phyloP scores from a whole-genome alignment of 2,888 invertebrate genomes.

The Caenorhabditis sp. region DNA sequence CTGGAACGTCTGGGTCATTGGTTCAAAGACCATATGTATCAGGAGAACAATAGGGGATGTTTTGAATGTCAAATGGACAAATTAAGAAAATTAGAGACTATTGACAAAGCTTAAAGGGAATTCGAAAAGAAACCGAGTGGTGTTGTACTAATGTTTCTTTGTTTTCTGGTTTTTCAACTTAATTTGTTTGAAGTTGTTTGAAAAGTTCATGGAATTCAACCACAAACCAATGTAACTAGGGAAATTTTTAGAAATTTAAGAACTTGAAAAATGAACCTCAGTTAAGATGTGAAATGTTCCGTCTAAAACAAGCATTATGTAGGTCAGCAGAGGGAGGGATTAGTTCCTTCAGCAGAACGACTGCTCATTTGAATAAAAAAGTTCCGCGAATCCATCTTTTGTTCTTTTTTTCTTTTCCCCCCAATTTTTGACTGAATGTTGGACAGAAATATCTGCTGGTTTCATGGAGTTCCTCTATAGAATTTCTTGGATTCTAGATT shows the following conservation, averaged over 20 bases:
- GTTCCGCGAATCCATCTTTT: conserved; percentile 7
- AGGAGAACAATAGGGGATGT: neutral
- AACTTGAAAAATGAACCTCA: no score
- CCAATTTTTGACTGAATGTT: neutral
- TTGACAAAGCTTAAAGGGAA: neutral
- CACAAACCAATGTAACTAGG: no score
- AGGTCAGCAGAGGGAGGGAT: neutral
- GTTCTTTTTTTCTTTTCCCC: neutral
- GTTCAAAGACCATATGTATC: neutral
- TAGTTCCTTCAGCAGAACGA: neutral
- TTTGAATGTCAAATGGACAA: neutral
- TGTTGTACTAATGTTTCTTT: neutral
- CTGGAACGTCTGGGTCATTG: neutral
- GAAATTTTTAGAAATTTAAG: no score
- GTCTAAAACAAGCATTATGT: no score
- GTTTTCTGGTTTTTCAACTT: neutral
- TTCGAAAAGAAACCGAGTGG: neutral
- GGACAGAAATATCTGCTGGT: neutral
- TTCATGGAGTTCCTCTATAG: no score
- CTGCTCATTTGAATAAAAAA: conserved; percentile 5
- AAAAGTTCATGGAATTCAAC: no score
- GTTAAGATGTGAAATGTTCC: no score
- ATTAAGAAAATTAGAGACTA: neutral
- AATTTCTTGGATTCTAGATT: neutral
- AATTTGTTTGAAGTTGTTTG: neutral